phyloP scores from a whole-genome alignment of 2,888 invertebrate genomes.

The Lypha dubia region DNA sequence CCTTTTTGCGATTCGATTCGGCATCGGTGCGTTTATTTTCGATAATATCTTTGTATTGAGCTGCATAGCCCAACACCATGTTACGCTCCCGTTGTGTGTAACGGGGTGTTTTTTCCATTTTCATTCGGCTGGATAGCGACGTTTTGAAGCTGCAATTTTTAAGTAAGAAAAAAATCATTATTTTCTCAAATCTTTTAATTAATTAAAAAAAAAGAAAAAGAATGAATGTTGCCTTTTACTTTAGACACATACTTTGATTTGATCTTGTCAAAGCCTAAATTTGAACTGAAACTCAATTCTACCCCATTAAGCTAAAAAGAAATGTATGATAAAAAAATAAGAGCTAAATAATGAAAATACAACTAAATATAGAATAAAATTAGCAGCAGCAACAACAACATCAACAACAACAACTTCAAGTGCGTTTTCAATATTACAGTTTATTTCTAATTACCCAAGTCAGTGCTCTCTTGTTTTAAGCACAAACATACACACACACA shows the following conservation, averaged over 20 bases:
- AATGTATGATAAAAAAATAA: constrained; percentile 9
- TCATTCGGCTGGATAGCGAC: constrained; percentile 81
- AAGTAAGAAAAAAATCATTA: neutral
- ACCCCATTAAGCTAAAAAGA: constrained; percentile 54
- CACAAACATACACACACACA: neutral
- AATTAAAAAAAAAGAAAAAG: neutral
- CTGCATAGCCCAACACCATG: constrained; percentile 82
- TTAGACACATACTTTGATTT: constrained; percentile 18
- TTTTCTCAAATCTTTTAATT: constrained; percentile 17
- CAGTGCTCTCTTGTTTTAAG: constrained; percentile 25
- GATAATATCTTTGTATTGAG: constrained; percentile 83
- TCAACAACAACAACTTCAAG: constrained; percentile 46
- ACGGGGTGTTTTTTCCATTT: constrained; percentile 83
- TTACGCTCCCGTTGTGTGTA: constrained; percentile 83
- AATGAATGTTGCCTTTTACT: neutral
- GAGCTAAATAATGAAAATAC: constrained; percentile 44
- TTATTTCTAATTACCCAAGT: constrained; percentile 40
- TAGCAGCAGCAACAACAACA: constrained; percentile 45
- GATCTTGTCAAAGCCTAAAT: constrained; percentile 73
- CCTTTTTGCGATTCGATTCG: constrained; percentile 82
- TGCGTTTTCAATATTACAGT: constrained; percentile 58
- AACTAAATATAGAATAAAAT: constrained; percentile 28
- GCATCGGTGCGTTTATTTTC: constrained; percentile 83
- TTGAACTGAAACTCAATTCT: constrained; percentile 72
- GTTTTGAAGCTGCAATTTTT: constrained; percentile 79